A percentile compares a stretch with the other conserved stretches of the same genome.
Conservation (phyloP, 2,888 invertebrate genomes). For the Plebejus anna region DNA sequence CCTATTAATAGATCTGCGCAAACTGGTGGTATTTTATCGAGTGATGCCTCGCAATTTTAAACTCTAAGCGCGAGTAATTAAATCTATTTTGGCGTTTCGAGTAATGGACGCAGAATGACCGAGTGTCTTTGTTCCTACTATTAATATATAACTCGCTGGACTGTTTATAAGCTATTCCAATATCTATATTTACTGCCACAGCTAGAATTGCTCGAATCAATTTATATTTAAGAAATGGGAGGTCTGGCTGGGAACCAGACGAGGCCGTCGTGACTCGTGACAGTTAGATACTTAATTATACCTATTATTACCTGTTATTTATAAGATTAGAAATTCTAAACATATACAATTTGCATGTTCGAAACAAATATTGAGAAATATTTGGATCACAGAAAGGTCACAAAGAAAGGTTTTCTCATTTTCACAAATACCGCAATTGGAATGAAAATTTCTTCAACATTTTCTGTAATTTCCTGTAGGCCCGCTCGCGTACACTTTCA, state of each 20-base stretch:
- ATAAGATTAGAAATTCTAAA: background rate
- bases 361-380: no score
- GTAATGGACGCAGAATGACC: constrained; percentile 18
- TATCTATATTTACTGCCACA: constrained; percentile 19
- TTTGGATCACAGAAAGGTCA: no score
- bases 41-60: background rate
- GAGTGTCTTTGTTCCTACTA: constrained; percentile 28
- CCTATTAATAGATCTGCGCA: constrained; percentile 30
- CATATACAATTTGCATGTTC: background rate
- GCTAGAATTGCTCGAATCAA: constrained; percentile 21
- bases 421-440: no score
- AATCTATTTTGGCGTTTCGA: constrained; percentile 21
- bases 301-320: background rate
- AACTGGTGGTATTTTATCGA: constrained; percentile 22
- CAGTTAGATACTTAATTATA: background rate
- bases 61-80: background rate
- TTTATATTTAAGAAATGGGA: constrained; percentile 23
- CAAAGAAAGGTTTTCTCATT: no score
- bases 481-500: no score
- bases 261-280: background rate
- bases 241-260: background rate
- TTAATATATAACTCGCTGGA: constrained; percentile 28
- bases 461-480: no score
- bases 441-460: no score
- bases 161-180: constrained; percentile 28